Evolutionary conservation across 30 jellyfish, hydroid and myxozoan genomes (phyloP).

Genomic region (Rhopilema esculentum): DNA sequence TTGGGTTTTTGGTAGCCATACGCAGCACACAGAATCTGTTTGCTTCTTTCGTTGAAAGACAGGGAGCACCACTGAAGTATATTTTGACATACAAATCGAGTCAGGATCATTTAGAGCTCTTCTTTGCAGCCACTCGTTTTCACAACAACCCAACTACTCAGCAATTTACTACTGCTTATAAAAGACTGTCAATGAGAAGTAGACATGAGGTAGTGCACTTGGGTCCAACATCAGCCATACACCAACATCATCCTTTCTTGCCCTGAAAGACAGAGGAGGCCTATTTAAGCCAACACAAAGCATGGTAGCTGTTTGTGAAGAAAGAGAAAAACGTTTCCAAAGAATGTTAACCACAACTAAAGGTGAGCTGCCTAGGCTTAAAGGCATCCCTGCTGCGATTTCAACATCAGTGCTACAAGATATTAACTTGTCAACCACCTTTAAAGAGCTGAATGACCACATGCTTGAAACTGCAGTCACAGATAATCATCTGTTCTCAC

Average conservation of each 20-base stretch:
- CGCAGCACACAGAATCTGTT: slow-evolving; percentile 52
- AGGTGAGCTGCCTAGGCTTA: background rate
- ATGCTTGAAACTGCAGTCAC: slow-evolving; percentile 44
- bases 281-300: too few relatives aligned
- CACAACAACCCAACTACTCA: slow-evolving; percentile 78
- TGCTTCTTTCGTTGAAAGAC: slow-evolving; percentile 55
- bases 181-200: slow-evolving; percentile 56
- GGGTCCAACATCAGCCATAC: background rate
- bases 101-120: slow-evolving; percentile 76
- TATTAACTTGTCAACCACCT: too few relatives aligned
- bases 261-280: too few relatives aligned
- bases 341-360: too few relatives aligned
- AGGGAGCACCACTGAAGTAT: slow-evolving; percentile 47
- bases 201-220: background rate
- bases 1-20: slow-evolving; percentile 77
- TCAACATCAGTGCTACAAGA: background rate
- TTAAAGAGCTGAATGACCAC: slow-evolving; percentile 30
- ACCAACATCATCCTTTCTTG: background rate
- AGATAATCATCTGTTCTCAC: slow-evolving; percentile 26
- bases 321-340: too few relatives aligned
- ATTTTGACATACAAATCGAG: slow-evolving; percentile 63
- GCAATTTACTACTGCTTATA: slow-evolving; percentile 42
- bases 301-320: background rate
- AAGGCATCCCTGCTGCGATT: background rate
- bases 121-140: slow-evolving; percentile 66